phyloP scores from a whole-genome alignment of 2,113 vertebrate species.

The Pituophis catenifer region DNA sequence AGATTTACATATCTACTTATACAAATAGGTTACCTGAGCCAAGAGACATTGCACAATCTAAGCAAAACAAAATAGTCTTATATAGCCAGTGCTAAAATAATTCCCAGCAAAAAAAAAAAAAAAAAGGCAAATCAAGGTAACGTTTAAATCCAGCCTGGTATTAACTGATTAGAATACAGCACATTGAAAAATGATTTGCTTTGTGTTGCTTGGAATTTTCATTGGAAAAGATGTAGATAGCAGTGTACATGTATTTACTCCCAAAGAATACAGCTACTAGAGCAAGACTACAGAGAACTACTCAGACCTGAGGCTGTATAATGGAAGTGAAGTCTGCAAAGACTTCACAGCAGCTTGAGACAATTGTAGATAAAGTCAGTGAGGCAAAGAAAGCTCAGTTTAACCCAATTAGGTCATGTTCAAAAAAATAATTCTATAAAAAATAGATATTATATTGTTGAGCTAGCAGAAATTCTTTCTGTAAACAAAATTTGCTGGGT shows the following conservation, averaged over 20 bases:
- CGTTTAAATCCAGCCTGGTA: background rate
- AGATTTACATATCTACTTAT: background rate
- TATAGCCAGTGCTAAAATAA: background rate
- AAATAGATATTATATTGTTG: background rate
- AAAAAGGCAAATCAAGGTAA: background rate
- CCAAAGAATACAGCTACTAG: background rate
- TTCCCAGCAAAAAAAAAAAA: background rate
- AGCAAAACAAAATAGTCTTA: background rate
- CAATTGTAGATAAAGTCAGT: background rate
- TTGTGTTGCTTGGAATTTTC: background rate
- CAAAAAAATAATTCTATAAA: background rate
- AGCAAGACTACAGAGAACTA: background rate
- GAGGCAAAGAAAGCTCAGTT: background rate
- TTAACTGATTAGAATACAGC: background rate
- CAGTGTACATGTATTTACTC: background rate
- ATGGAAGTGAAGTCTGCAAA: background rate
- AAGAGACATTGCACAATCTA: background rate
- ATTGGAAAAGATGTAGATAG: background rate
- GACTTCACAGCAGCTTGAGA: background rate
- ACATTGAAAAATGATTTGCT: background rate
- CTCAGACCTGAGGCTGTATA: background rate
- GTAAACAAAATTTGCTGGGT: background rate
- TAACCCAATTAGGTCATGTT: background rate
- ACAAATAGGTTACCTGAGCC: background rate
- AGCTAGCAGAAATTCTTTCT: background rate